Base-by-base conservation (phyloP, 2,888 invertebrate species). In the Cecidostiba fungosa region DNA sequence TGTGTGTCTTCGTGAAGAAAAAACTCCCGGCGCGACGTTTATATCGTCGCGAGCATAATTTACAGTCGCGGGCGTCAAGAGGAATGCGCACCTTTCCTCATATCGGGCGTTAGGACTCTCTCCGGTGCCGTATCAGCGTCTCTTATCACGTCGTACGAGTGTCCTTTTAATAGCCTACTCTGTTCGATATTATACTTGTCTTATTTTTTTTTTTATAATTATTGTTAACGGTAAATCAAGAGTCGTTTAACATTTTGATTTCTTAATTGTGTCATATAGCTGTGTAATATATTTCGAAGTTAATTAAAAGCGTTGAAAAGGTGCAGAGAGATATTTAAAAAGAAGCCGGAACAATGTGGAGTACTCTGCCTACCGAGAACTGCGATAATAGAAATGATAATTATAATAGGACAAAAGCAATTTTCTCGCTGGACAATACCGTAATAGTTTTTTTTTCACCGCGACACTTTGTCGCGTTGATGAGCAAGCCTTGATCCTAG, bases 311-410 rank as follows among this genome's bases (percentile, higher is more conserved):
- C 54, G n/a, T 6, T 8, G 54, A n/a, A 59, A 59, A 16, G 6
- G 6, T 59, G n/a, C 1, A n/a, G 54, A 8, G 54, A 8, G 29
- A 26, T 23, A 62, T 62, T 62, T 62, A 66, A 66, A 66, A 74
- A 12, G 12, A n/a, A 19, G 19, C 29, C 19, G 54, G 54, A 59
- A 70, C n/a, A 26, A 14, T 59, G 26, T 50, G 29, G n/a, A 19
- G 54, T 59, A 19, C 19, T 6, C 6, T n/a, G 3, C 77, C 54
- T 69, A 70, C 70, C 82, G 19, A 69, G 77, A 77, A 86, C 89
- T 89, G 89, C 88, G 89, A 90, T 90, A 89, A 89, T 88, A 86
- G 84, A 81, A 87, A 88, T 89, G 88, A 89, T 89, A 89, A 90
- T 90, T 85, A 87, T 89, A 91, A 91, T 88, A 86, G 89, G 87